phyloP scores from a whole-genome alignment of 1,140 invertebrate genomes.

The Kradibia gibbosae region DNA sequence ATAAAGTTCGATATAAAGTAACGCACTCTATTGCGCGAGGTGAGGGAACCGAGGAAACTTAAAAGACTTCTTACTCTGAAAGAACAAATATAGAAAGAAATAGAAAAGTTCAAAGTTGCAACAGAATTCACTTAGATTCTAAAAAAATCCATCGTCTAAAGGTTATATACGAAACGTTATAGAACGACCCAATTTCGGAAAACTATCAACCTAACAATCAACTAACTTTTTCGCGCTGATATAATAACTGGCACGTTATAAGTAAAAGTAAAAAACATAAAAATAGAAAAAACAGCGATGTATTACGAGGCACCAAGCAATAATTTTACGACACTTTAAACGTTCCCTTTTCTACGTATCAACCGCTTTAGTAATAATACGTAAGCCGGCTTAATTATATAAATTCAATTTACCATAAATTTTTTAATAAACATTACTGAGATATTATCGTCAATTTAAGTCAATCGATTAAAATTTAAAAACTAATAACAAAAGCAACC shows the following conservation, averaged over 20 bases:
- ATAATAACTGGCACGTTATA: background rate
- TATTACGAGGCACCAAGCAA: background rate
- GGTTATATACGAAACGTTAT: background rate
- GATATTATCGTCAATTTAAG: no score
- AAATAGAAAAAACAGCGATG: background rate
- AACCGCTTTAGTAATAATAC: no score
- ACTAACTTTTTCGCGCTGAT: background rate
- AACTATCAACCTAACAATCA: background rate
- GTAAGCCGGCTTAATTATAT: no score
- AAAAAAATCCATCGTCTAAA: background rate
- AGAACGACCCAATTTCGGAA: background rate
- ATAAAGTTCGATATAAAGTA: background rate
- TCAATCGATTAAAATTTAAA: no score
- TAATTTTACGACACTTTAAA: background rate
- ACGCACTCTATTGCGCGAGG: background rate
- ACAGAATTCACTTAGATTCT: background rate
- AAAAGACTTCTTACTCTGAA: no score
- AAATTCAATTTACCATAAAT: no score
- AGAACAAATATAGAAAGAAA: no score
- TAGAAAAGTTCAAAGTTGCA: background rate
- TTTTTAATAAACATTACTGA: no score
- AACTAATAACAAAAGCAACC: no score
- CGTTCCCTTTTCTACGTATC: no score
- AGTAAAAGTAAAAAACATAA: background rate
- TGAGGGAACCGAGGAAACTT: no score